Evolutionary conservation across 2,888 invertebrate genomes (phyloP), one percentile per base, ranked within the genome.

Genomic region (Perdita meconis): DNA sequence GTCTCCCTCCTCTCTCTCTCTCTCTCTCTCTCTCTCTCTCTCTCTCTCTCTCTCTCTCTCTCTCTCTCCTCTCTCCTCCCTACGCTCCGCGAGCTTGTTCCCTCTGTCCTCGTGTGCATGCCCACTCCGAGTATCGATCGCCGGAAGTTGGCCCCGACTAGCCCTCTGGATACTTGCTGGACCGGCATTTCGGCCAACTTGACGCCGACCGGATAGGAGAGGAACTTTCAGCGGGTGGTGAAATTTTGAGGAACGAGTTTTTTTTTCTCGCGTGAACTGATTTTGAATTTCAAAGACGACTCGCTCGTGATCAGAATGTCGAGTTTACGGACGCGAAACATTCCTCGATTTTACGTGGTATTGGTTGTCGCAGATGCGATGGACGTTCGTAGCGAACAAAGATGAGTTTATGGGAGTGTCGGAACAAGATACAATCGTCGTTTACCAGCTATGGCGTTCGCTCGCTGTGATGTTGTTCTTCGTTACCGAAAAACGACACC

Each of bases 381-480:
- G 75, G 47, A 53, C 51, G 57, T 34, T 67, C 47, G 42, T 22
- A 2, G 70, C 19, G 53, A 67, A 76, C 76, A 61, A 60, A 71
- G 75, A 68, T 80, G 80, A 88, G 88, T 87, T 89, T 87, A 86
- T 80, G 86, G 87, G 87, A 88, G 86, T 89, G 87, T 86, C 84
- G 76, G 78, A 24, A 83, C 74, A 82, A 84, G 87, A 88, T 88
- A 89, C 83, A 84, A 85, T n/a, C n/a, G n/a, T n/a, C n/a, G n/a
- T n/a, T n/a, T n/a, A n/a, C n/a, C n/a, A n/a, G n/a, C n/a, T n/a
- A n/a, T n/a, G n/a, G n/a, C n/a, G n/a, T n/a, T n/a, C n/a, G n/a
- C n/a, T n/a, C n/a, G n/a, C n/a, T n/a, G n/a, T n/a, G n/a, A n/a
- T n/a, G n/a, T n/a, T n/a, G n/a, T n/a, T n/a, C n/a, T n/a, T n/a